phyloP scores from a whole-genome alignment of 2,888 invertebrate species.

The Eupeodes luniger region DNA sequence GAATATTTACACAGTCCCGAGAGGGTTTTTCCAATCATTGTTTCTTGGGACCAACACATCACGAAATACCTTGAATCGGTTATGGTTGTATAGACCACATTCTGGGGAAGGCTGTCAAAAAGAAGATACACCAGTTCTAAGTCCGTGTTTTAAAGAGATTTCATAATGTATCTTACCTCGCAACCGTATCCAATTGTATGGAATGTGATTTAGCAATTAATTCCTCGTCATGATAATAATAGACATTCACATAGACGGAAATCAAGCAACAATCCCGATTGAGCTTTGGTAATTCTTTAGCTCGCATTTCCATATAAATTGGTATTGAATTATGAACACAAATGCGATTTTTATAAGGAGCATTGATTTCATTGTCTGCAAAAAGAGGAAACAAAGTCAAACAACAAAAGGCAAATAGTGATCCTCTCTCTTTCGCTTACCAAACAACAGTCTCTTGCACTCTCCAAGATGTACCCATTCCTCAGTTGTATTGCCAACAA shows the following conservation, averaged over 20 bases:
- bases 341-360: constrained; percentile 81
- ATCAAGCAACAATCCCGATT: constrained; percentile 81
- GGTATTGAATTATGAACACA: constrained; percentile 83
- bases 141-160: too few species aligned
- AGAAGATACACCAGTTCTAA: too few species aligned
- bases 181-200: constrained; percentile 82
- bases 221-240: constrained; percentile 82
- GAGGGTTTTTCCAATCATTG: constrained; percentile 79
- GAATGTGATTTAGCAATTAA: constrained; percentile 81
- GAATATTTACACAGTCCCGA: constrained; percentile 83
- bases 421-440: constrained; percentile 74
- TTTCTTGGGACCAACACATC: constrained; percentile 83
- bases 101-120: constrained; percentile 78
- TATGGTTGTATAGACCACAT: constrained; percentile 81
- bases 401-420: neutral
- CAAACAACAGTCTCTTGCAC: constrained; percentile 79
- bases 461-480: constrained; percentile 82
- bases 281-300: constrained; percentile 80
- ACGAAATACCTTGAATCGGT: constrained; percentile 83
- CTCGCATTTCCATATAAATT: constrained; percentile 83
- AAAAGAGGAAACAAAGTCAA: neutral
- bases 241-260: constrained; percentile 83
- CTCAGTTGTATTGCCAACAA: constrained; percentile 77
- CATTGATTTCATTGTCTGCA: constrained; percentile 81
- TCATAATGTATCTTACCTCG: constrained; percentile 78